phyloP scores from a whole-genome alignment of 2,888 invertebrate genomes.

The Brachycybe producta region DNA sequence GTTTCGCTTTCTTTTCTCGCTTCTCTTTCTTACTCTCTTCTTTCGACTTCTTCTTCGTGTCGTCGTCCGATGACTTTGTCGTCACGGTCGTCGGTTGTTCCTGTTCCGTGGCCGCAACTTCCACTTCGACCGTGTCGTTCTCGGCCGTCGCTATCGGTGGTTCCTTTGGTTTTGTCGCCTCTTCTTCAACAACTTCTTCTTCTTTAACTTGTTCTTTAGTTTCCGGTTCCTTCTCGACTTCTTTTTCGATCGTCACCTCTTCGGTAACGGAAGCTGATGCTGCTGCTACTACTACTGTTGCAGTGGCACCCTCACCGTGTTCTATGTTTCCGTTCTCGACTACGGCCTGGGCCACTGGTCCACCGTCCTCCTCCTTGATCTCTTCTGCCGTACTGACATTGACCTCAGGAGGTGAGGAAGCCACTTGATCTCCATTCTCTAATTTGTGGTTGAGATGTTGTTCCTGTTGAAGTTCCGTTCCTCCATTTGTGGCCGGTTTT shows the following conservation, averaged over 20 bases:
- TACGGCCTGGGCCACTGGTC: background rate
- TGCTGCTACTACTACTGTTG: background rate
- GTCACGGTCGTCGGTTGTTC: too few species aligned
- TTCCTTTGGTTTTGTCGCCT: too few species aligned
- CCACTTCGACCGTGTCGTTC: too few species aligned
- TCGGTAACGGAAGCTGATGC: background rate
- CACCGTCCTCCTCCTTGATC: slow-evolving; percentile 7
- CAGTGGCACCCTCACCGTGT: background rate
- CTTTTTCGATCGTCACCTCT: too few species aligned
- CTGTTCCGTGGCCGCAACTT: background rate
- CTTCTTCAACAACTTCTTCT: slow-evolving; percentile 1
- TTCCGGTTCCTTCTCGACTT: slow-evolving; percentile 7
- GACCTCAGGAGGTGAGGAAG: background rate
- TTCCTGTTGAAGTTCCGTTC: slow-evolving; percentile 6
- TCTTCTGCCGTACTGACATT: background rate
- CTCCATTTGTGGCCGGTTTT: slow-evolving; percentile 12
- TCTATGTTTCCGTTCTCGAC: too few species aligned
- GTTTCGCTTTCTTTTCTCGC: slow-evolving; percentile 8
- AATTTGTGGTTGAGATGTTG: background rate
- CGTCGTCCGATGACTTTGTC: too few species aligned
- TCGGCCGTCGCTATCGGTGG: too few species aligned
- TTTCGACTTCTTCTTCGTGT: background rate
- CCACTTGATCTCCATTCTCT: slow-evolving; percentile 5
- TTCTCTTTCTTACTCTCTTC: slow-evolving; percentile 8
- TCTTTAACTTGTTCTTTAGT: slow-evolving; percentile 5